A percentile compares a stretch with the other conserved stretches of the same genome.
phyloP scores from a whole-genome alignment of 2,113 vertebrate genomes.

The Oplegnathus fasciatus region DNA sequence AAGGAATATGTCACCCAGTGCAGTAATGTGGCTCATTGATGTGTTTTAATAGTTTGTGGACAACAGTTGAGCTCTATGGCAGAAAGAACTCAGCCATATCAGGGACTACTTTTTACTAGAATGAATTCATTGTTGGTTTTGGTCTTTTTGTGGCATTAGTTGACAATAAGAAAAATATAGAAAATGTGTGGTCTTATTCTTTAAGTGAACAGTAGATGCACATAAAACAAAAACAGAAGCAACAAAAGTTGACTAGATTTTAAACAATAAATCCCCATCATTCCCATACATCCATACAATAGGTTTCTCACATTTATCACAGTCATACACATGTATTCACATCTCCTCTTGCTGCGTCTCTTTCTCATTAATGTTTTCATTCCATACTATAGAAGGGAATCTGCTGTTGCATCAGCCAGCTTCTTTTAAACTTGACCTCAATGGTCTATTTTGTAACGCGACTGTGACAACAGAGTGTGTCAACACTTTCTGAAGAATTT shows the following conservation, averaged over 20 bases:
- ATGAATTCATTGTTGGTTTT: not conserved
- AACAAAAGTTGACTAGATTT: not conserved
- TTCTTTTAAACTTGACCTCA: constrained; percentile 36
- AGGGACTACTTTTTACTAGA: not conserved
- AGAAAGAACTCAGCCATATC: not conserved
- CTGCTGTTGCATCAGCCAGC: constrained; percentile 36
- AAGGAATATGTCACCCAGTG: not conserved
- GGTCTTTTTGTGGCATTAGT: not conserved
- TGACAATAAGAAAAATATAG: not conserved
- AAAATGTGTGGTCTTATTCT: not conserved
- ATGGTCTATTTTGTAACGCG: constrained; percentile 54
- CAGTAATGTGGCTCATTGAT: not conserved
- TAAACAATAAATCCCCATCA: not conserved
- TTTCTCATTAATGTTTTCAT: constrained; percentile 7
- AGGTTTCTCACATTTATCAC: not conserved
- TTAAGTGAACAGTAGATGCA: not conserved
- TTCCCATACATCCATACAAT: not conserved
- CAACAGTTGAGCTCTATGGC: not conserved
- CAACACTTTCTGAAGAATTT: constrained; percentile 71
- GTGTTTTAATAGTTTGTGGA: not conserved
- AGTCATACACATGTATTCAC: not conserved
- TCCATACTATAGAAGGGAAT: not conserved
- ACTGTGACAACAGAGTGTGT: constrained; percentile 61
- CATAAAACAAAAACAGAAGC: not conserved
- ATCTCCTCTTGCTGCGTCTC: not conserved